Conservation (phyloP, 1,140 invertebrate species). For the Nephila pilipes region DNA sequence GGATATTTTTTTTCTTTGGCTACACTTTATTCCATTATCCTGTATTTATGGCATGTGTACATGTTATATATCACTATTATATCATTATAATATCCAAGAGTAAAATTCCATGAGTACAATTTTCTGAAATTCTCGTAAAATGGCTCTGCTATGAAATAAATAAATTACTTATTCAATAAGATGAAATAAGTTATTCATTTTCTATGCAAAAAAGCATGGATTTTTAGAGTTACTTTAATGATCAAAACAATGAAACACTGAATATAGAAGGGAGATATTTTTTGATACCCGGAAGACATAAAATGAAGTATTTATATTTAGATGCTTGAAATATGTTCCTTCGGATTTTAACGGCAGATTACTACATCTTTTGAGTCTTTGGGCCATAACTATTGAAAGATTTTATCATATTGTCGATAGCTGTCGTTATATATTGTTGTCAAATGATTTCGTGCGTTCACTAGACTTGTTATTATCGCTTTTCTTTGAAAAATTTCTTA, state of each 20-base stretch:
- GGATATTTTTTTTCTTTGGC: no score
- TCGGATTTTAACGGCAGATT: conserved; percentile 56
- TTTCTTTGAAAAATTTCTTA: conserved; percentile 40
- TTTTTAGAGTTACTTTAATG: not conserved
- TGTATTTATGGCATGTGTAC: no score
- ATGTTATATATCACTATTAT: no score
- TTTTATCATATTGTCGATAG: conserved; percentile 42
- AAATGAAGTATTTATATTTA: conserved; percentile 47
- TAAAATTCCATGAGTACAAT: no score
- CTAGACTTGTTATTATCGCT: conserved; percentile 31
- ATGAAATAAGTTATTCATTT: not conserved
- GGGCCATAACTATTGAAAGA: conserved; percentile 51
- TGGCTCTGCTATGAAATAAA: not conserved
- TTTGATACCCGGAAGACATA: conserved; percentile 4
- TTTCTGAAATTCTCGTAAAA: no score
- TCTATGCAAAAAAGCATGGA: not conserved
- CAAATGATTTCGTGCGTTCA: conserved; percentile 43
- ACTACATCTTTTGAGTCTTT: conserved; percentile 43
- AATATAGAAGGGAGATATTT: not conserved
- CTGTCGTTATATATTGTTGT: conserved; percentile 30
- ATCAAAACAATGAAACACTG: not conserved
- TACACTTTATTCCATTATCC: no score
- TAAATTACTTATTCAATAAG: not conserved
- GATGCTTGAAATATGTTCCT: conserved; percentile 26
- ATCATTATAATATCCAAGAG: no score